These are phyloP conservation scores for Sussaba pulchella DNA, from an alignment of 2,888 invertebrate species.

Conservation along the genomic window DNA sequence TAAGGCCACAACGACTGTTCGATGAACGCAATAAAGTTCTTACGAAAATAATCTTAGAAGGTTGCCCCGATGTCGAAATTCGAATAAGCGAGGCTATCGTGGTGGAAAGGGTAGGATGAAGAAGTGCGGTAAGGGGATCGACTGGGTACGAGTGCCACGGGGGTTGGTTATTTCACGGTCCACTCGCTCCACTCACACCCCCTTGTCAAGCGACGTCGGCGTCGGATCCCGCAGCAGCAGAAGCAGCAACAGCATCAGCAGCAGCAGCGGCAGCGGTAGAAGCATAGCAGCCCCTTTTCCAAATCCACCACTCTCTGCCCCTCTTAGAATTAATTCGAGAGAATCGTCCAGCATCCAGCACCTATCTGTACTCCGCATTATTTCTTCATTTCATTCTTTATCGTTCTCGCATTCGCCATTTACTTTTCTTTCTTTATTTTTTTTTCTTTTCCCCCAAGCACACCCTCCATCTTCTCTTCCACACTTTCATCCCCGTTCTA, in stretches of 20 bases:
- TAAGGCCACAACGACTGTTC: neutral
- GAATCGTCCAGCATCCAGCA: constrained; percentile 81
- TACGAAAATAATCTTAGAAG: constrained; percentile 51
- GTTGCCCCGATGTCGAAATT: constrained; percentile 78
- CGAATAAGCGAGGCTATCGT: constrained; percentile 68
- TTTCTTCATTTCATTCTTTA: constrained; percentile 62
- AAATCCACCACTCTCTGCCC: constrained; percentile 66
- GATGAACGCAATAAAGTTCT: constrained; percentile 10
- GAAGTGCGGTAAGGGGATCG: constrained; percentile 40
- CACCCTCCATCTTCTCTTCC: constrained; percentile 65
- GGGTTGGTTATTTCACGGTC: constrained; percentile 84
- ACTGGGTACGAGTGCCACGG: constrained; percentile 77
- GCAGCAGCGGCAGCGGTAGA: constrained; percentile 50
- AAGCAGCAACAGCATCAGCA: constrained; percentile 51
- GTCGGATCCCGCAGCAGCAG: constrained; percentile 60
- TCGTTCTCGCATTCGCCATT: constrained; percentile 67
- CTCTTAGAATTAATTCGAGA: constrained; percentile 84
- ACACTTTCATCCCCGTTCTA: constrained; percentile 69
- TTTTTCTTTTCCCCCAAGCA: constrained; percentile 38
- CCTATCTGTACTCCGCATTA: constrained; percentile 67
- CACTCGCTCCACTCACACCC: constrained; percentile 83
- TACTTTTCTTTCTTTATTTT: constrained; percentile 56
- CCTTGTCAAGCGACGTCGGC: constrained; percentile 70
- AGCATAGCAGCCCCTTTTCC: constrained; percentile 60
- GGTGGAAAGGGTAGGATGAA: constrained; percentile 55